Base-by-base conservation (phyloP, 2,113 vertebrate species). In the Oxyruncus cristatus region DNA sequence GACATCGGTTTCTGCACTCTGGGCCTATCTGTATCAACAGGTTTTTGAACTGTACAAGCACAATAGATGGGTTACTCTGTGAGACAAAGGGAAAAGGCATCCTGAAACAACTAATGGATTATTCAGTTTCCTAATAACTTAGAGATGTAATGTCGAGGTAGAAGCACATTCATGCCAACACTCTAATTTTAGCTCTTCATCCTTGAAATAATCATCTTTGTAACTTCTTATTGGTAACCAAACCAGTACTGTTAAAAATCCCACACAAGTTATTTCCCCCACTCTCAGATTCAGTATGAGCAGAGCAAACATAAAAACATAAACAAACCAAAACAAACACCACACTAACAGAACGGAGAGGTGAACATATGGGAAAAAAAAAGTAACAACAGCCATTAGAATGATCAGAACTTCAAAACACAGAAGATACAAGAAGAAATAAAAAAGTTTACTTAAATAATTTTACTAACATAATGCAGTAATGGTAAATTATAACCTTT, bases 261-360 rank as follows among this genome's bases (percentile, higher is more conserved):
- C 3, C 26, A 52, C 19, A 26, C 2, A 71, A 16, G 2, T 49
- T 56, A 35, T 49, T 70, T 12, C 3, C 5, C 4, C 11, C 7
- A 15, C 19, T 33, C 4, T 42, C 55, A 27, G 9, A 70, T 49
- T 56, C 19, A 59, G 8, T 21, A 46, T 33, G 18, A 83, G 11
- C 6, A 44, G 27, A 79, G 13, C 8, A 37, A 80, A 58, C 14
- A n/a, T 6, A 50, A 55, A 59, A 56, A n/a, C n/a, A n/a, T n/a
- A n/a, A n/a, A 3, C 27, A 49, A 58, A 3, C 0, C 4, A 55
- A 47, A 75, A 6, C 27, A 52, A 42, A 50, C 7, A 4, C 6
- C 8, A 53, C 9, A 22, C 8, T 35, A 63, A 30, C 8, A n/a
- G 13, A 78, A 75, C 28, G 4, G 5, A 17, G 5, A 62, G 5